These are phyloP conservation scores for Drosophila bocki DNA, from an alignment of 1,140 invertebrate genomes.

Conservation along the genomic window DNA sequence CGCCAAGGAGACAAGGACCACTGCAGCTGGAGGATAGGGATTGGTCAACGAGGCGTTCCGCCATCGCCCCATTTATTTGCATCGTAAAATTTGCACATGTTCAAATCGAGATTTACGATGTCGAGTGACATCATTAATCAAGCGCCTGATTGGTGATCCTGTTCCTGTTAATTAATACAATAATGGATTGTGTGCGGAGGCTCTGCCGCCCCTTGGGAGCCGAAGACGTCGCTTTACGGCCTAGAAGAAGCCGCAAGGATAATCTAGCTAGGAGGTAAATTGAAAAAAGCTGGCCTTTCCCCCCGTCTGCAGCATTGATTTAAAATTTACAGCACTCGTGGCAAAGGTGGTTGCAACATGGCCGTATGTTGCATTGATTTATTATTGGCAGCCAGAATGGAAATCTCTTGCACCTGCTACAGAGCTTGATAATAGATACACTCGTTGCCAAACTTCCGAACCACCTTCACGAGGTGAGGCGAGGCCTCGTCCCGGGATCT, in stretches of 20 bases:
- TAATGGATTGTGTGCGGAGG: slow-evolving; percentile 81
- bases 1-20: slow-evolving; percentile 47
- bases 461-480: slow-evolving; percentile 4
- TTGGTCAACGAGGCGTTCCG: slow-evolving; percentile 67
- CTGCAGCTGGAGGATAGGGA: slow-evolving; percentile 13
- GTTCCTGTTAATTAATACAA: slow-evolving; percentile 86
- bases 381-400: slow-evolving; percentile 73
- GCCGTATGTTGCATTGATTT: slow-evolving; percentile 82
- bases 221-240: slow-evolving; percentile 62
- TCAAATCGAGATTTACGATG: slow-evolving; percentile 85
- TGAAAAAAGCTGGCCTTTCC: slow-evolving; percentile 30
- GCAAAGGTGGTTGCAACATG: slow-evolving; percentile 69
- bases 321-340: slow-evolving; percentile 76
- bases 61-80: slow-evolving; percentile 77
- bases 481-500: slow-evolving; percentile 1
- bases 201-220: slow-evolving; percentile 33
- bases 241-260: slow-evolving; percentile 46
- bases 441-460: slow-evolving; percentile 15
- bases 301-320: slow-evolving; percentile 65
- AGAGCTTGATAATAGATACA: slow-evolving; percentile 47
- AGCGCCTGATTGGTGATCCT: slow-evolving; percentile 85
- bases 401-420: slow-evolving; percentile 59
- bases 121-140: slow-evolving; percentile 85
- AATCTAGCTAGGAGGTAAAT: slow-evolving; percentile 30
- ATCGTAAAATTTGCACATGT: slow-evolving; percentile 82